Evolutionary conservation across 2,888 invertebrate species (phyloP).

Genomic region (Acanthacorydalis orientalis): DNA sequence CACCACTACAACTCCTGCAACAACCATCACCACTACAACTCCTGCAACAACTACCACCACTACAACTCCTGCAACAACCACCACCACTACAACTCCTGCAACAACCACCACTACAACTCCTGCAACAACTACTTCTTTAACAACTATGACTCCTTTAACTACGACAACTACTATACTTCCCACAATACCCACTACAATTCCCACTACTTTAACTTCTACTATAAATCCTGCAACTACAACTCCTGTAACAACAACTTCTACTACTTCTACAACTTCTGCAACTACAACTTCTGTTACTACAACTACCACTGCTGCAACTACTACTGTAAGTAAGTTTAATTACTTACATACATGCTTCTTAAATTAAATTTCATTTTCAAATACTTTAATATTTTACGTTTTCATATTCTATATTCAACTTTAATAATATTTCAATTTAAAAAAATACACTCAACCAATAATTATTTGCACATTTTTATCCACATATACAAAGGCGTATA

Average conservation of each 20-base stretch:
- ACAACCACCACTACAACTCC: constrained; percentile 6
- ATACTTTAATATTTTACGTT: no score
- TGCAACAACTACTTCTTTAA: constrained; percentile 21
- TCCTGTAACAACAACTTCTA: background rate
- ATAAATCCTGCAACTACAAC: background rate
- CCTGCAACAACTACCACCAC: constrained; percentile 7
- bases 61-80: constrained; percentile 2
- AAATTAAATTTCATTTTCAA: no score
- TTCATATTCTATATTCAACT: no score
- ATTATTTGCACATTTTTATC: no score
- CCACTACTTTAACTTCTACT: background rate
- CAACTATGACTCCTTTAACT: constrained; percentile 14
- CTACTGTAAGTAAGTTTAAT: background rate
- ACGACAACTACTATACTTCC: constrained; percentile 19
- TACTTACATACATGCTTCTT: no score
- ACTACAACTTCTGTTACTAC: background rate
- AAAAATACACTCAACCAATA: no score
- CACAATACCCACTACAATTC: background rate
- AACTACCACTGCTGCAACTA: background rate
- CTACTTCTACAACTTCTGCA: background rate
- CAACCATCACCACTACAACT: constrained; percentile 5
- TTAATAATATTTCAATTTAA: no score
- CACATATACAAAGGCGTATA: no score
- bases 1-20: constrained; percentile 4
- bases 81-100: constrained; percentile 2